Evolutionary conservation across 2,888 invertebrate genomes (phyloP).

Genomic region (Patella depressa): DNA sequence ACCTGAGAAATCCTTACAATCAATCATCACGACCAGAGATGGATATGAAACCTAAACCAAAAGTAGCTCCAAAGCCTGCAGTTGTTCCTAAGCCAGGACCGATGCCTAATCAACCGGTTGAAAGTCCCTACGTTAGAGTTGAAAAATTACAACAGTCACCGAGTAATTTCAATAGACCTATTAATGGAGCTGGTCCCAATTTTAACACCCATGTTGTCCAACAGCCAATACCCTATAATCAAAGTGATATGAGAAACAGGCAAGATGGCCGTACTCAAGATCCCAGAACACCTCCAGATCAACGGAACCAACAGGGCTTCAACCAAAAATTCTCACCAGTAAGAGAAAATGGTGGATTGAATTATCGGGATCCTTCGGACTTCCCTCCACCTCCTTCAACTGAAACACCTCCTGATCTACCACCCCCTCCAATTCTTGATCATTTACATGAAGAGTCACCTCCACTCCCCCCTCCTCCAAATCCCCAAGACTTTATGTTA

Average conservation of each 20-base stretch:
- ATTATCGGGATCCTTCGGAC: conserved; percentile 51
- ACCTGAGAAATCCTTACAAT: conserved; percentile 59
- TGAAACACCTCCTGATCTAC: conserved; percentile 71
- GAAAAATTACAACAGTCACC: not conserved
- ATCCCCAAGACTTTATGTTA: conserved; percentile 43
- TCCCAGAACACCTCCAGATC: conserved; percentile 5
- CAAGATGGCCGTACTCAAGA: conserved; percentile 11
- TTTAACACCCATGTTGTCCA: not conserved
- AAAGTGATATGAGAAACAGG: not conserved
- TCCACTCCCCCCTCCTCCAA: conserved; percentile 73
- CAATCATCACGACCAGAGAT: conserved; percentile 48
- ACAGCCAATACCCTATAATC: not conserved
- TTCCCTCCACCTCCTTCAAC: conserved; percentile 78
- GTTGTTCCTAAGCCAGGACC: conserved; percentile 46
- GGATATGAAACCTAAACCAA: conserved; percentile 41
- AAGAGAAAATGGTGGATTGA: conserved; percentile 71
- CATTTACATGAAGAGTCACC: conserved; percentile 56
- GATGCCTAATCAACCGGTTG: conserved; percentile 49
- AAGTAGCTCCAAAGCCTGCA: conserved; percentile 53
- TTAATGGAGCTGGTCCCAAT: not conserved
- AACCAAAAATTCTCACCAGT: conserved; percentile 55
- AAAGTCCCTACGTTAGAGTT: conserved; percentile 41
- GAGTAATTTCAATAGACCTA: not conserved
- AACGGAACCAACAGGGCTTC: conserved; percentile 14
- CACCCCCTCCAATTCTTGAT: conserved; percentile 69